Evolutionary conservation across 2,113 vertebrate genomes (phyloP).

Genomic region (Neolamprologus sp.): DNA sequence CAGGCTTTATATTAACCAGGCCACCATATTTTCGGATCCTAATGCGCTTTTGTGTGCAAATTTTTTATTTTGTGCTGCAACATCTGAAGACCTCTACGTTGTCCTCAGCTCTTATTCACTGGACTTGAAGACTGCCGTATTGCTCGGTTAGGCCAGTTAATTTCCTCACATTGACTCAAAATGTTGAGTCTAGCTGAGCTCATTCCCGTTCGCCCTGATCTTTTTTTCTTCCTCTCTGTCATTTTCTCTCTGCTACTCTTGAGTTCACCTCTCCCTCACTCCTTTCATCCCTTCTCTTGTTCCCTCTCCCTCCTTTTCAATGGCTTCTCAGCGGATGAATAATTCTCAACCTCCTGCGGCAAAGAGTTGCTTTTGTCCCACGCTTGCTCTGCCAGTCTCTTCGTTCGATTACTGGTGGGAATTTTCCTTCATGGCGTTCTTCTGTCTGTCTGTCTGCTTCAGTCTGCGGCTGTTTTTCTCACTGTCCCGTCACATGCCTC

Average conservation of each 20-base stretch:
- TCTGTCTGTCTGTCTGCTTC: background rate
- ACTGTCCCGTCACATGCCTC: constrained; percentile 51
- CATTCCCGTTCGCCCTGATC: constrained; percentile 36
- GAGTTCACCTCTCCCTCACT: background rate
- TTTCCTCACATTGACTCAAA: constrained; percentile 45
- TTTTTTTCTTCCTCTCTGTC: background rate
- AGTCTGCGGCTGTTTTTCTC: constrained; percentile 35
- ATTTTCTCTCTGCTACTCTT: background rate
- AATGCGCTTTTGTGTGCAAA: background rate
- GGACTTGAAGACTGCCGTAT: background rate
- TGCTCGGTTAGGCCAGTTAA: background rate
- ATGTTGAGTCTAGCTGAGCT: constrained; percentile 47
- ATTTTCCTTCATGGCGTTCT: background rate
- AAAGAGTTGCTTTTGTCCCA: constrained; percentile 15
- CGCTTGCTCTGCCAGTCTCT: background rate
- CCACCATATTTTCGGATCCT: background rate
- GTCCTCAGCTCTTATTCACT: constrained; percentile 5
- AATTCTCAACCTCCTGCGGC: constrained; percentile 22
- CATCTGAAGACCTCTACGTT: background rate
- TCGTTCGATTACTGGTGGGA: background rate
- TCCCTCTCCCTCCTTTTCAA: constrained; percentile 7
- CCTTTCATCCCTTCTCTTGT: background rate
- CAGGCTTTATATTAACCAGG: background rate
- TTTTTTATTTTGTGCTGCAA: background rate
- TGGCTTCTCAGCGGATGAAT: constrained; percentile 21